Evolutionary conservation across 1,140 invertebrate species (phyloP).

Genomic region (Metopolophium dirhodum): DNA sequence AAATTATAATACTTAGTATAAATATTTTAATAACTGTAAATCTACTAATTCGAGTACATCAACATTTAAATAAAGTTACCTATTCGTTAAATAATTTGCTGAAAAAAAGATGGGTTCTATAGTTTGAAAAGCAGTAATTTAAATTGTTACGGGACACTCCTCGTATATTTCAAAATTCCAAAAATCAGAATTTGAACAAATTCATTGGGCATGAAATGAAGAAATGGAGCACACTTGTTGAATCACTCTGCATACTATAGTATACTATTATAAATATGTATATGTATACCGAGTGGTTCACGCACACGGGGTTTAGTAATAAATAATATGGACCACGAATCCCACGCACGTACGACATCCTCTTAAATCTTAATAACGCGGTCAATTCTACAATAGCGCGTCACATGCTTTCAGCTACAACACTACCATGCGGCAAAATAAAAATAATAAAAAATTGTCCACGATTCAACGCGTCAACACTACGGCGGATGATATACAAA

Average conservation of each 20-base stretch:
- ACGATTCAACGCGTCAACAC: neutral
- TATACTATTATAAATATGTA: neutral
- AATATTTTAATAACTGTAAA: neutral
- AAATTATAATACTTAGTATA: neutral
- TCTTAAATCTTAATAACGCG: neutral
- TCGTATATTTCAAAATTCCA: neutral
- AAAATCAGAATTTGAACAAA: neutral
- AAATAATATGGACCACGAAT: neutral
- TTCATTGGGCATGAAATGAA: neutral
- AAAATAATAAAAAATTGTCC: neutral
- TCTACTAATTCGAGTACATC: neutral
- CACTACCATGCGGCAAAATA: conserved; percentile 1
- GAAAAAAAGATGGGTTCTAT: neutral
- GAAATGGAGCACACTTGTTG: neutral
- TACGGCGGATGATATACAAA: neutral
- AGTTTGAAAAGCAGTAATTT: neutral
- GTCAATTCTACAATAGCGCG: neutral
- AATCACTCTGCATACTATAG: neutral
- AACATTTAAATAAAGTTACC: neutral
- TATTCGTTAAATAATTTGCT: neutral
- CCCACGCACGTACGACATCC: neutral
- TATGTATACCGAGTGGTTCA: neutral
- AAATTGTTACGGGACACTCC: neutral
- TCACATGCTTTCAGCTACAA: neutral
- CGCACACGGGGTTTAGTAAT: too few species aligned